Base-by-base conservation (phyloP, 2,113 vertebrate species). In the Spheniscus mendiculus region DNA sequence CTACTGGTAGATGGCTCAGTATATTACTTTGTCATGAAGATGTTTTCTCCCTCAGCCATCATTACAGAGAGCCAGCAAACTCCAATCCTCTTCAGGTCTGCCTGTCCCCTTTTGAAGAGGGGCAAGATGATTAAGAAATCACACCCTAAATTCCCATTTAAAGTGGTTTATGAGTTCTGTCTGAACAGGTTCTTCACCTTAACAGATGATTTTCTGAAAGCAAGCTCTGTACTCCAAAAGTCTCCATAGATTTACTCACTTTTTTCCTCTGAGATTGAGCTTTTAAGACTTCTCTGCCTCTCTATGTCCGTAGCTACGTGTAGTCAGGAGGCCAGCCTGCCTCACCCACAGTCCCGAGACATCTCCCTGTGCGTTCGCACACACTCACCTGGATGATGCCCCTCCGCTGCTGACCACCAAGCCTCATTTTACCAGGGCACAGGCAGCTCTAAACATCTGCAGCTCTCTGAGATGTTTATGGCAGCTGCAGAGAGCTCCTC, bases 221-320 rank as follows among this genome's bases (percentile, higher is more conserved):
- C 16, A 72, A 71, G n/a, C 29, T 55, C n/a, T 30, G 4, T 49
- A 3, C 9, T 89, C 45, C 29, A 18, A 17, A 73, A 30, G 25
- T 30, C 82, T 55, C 62, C 15, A 16, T 1, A 59, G 58, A 58
- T 32, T 15, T 20, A 38, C 30, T 66, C 20, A 6, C 9, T 29
- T 76, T 62, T 86, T 26, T 26, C 62, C 38, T 29, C 29, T 8
- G 58, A 67, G 20, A 53, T 0, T 18, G 40, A 52, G 15, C 47
- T 83, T 89, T 80, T 67, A 36, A 67, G 29, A 55, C 47, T 80
- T 34, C 26, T 38, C n/a, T 44, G 26, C 29, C 61, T 66, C 62
- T 83, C n/a, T 17, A 0, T 11, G 10, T 36, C 25, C 45, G 20
- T 5, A 50, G 27, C 55, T 55, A 19, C 2, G 3, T 11, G 3